Conservation (phyloP, 2,113 vertebrate genomes). For the Melanerpes formicivorus region DNA sequence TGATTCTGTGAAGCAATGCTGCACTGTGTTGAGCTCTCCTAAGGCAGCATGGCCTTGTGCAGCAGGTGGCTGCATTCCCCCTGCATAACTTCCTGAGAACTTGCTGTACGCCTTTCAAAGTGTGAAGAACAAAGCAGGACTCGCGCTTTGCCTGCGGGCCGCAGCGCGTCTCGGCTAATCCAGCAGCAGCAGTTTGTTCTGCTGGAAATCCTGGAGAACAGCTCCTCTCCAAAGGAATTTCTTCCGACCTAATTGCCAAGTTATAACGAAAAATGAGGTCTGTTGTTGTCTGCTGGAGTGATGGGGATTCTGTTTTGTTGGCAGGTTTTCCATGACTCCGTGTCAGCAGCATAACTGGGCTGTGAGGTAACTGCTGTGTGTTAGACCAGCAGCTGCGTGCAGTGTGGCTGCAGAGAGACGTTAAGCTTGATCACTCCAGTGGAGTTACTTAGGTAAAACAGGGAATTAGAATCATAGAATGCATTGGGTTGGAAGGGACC, state of each 20-base stretch:
- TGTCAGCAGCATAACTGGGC: conserved; percentile 58
- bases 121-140: not conserved
- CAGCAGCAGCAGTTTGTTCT: conserved; percentile 27
- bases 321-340: conserved; percentile 50
- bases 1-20: not conserved
- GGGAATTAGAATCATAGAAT: not conserved
- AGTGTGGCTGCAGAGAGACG: conserved; percentile 29
- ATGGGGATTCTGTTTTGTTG: conserved; percentile 55
- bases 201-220: conserved; percentile 34
- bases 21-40: not conserved
- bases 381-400: conserved; percentile 46
- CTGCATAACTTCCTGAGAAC: not conserved
- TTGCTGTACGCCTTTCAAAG: not conserved
- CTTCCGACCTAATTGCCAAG: conserved; percentile 51
- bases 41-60: fast-evolving
- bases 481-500: too few species aligned
- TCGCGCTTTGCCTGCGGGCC: not conserved
- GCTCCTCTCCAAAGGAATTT: conserved; percentile 34
- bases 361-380: conserved; percentile 69
- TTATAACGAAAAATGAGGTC: conserved; percentile 64
- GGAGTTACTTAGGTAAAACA: conserved; percentile 39
- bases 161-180: conserved; percentile 40
- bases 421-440: conserved; percentile 4
- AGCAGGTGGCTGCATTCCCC: not conserved
- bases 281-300: conserved; percentile 40